These are phyloP conservation scores for Hormaphis cornu DNA, from an alignment of 1,140 invertebrate species.

Conservation along the genomic window DNA sequence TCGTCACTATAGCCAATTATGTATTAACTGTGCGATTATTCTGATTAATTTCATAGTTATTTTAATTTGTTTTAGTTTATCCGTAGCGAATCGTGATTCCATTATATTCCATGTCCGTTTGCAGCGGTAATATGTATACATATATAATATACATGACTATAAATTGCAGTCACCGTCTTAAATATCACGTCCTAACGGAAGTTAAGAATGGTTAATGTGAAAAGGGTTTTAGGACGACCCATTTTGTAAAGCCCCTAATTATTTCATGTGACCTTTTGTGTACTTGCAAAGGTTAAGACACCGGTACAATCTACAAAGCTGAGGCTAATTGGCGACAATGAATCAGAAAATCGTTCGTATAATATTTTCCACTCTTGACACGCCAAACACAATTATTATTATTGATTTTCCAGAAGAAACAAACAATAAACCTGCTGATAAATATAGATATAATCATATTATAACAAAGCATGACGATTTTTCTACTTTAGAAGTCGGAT, in stretches of 20 bases:
- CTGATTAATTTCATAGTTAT: neutral
- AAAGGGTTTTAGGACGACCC: neutral
- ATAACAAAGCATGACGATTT: no score
- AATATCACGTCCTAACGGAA: neutral
- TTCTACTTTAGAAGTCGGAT: no score
- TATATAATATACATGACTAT: no score
- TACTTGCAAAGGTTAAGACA: neutral
- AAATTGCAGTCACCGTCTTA: neutral
- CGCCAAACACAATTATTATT: no score
- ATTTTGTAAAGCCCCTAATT: neutral
- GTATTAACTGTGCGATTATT: no score
- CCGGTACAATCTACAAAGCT: neutral
- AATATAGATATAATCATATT: no score
- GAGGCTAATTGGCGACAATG: neutral
- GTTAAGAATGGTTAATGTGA: conserved; percentile 4
- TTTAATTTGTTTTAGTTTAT: neutral
- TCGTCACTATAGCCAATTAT: neutral
- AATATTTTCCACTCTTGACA: neutral
- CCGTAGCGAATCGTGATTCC: neutral
- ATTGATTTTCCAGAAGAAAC: neutral
- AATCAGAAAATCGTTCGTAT: neutral
- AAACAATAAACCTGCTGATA: neutral
- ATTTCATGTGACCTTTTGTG: neutral
- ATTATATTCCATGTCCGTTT: neutral
- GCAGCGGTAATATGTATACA: no score